These are phyloP conservation scores for Megaleporinus macrocephalus DNA, from an alignment of 2,113 vertebrate genomes.

Conservation along the genomic window DNA sequence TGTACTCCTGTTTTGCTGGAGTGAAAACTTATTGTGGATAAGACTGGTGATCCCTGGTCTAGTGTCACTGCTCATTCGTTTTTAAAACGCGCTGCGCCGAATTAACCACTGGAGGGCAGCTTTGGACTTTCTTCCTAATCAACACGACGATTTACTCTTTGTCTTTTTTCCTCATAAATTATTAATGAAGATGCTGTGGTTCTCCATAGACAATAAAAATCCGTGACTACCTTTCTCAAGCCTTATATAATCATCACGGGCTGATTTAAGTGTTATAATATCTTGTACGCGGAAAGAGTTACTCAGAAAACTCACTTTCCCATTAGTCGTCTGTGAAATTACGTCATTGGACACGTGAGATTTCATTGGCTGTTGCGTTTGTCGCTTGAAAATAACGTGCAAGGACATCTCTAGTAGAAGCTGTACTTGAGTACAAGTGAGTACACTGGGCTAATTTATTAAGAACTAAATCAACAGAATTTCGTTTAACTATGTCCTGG, in stretches of 20 bases:
- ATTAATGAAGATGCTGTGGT: too few species aligned
- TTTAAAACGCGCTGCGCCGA: not conserved
- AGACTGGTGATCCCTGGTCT: too few species aligned
- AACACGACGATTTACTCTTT: not conserved
- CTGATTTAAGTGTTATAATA: too few species aligned
- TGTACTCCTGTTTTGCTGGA: too few species aligned
- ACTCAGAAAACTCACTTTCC: conserved; percentile 37
- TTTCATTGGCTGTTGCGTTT: not conserved
- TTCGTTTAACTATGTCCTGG: not conserved
- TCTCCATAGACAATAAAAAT: too few species aligned
- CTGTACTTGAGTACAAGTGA: not conserved
- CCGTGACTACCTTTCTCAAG: too few species aligned
- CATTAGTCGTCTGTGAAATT: conserved; percentile 14
- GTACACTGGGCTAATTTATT: not conserved
- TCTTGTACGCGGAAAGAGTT: not conserved
- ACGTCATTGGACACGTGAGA: not conserved
- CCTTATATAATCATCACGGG: too few species aligned
- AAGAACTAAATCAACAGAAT: not conserved
- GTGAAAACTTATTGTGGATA: too few species aligned
- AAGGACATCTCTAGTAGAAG: not conserved
- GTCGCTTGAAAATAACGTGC: not conserved
- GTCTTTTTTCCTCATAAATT: not conserved
- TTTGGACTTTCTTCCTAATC: not conserved
- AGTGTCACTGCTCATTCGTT: too few species aligned
- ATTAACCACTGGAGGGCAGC: not conserved